Conservation (phyloP, 2,797 vertebrate genomes). For the Prionace glauca region DNA sequence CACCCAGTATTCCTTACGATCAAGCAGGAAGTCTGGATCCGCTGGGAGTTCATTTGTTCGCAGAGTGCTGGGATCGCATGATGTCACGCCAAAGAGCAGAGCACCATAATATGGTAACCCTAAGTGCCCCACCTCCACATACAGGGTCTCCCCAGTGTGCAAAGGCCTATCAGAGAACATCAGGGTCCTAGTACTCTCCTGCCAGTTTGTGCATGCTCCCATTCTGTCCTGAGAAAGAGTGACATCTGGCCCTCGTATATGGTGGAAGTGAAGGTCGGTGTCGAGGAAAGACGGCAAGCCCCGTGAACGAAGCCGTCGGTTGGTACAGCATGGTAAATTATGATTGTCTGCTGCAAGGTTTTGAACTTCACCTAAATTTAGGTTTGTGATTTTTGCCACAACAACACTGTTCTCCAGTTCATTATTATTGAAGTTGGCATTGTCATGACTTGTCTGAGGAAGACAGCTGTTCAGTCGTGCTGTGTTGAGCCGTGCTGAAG, state of each 20-base stretch:
- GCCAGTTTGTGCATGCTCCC: slow-evolving; percentile 81
- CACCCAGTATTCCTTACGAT: slow-evolving; percentile 98
- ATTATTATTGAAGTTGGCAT: slow-evolving; percentile 96
- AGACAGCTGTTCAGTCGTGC: slow-evolving; percentile 87
- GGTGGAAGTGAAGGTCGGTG: slow-evolving; percentile 87
- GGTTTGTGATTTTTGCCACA: slow-evolving; percentile 86
- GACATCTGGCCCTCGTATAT: slow-evolving; percentile 77
- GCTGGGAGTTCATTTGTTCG: slow-evolving; percentile 81
- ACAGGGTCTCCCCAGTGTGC: slow-evolving; percentile 81
- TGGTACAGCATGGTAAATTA: slow-evolving; percentile 76
- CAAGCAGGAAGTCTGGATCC: slow-evolving; percentile 84
- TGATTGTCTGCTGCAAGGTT: slow-evolving; percentile 58
- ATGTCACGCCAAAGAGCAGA: slow-evolving; percentile 87
- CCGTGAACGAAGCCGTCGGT: slow-evolving; percentile 55
- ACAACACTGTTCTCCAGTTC: slow-evolving; percentile 94
- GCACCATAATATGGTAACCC: slow-evolving; percentile 83
- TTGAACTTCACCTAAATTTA: slow-evolving; percentile 69
- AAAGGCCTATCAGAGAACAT: slow-evolving; percentile 89
- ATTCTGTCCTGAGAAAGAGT: slow-evolving; percentile 84
- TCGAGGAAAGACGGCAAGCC: slow-evolving; percentile 72
- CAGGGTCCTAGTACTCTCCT: slow-evolving; percentile 85
- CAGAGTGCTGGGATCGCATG: slow-evolving; percentile 84
- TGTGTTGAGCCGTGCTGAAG: slow-evolving; percentile 75
- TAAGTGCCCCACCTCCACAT: slow-evolving; percentile 82
- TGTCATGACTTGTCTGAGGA: slow-evolving; percentile 90